These are phyloP conservation scores for Geodia barretti DNA, from an alignment of 37 sponge, comb jelly and placozoan genomes.

Conservation along the genomic window DNA sequence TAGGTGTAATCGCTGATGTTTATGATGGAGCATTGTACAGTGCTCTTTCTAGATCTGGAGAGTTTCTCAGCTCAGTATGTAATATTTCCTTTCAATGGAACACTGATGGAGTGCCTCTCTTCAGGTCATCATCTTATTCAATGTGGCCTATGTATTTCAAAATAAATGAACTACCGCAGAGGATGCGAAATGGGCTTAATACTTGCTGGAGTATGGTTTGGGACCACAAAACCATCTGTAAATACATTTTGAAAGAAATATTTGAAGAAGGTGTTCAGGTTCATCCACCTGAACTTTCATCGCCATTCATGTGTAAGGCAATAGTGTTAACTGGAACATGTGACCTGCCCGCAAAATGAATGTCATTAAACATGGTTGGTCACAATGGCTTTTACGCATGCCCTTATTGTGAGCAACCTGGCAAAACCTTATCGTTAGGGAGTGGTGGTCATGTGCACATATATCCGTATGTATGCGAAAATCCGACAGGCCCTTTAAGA, in stretches of 20 bases:
- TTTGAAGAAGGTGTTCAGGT: background rate
- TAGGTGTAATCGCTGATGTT: background rate
- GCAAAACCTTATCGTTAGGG: background rate
- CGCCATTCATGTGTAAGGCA: background rate
- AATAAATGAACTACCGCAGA: constrained; percentile 14
- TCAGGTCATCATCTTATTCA: constrained; percentile 11
- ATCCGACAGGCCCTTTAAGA: constrained; percentile 15
- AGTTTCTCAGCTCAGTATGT: background rate
- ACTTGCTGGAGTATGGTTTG: constrained; percentile 34
- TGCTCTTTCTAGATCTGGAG: background rate
- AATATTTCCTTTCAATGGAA: constrained; percentile 27
- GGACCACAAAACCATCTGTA: constrained; percentile 12
- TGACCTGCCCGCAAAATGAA: constrained; percentile 26
- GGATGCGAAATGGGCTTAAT: background rate
- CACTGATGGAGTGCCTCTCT: constrained; percentile 35
- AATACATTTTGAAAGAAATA: background rate
- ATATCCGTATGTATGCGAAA: constrained; percentile 12
- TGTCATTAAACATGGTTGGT: constrained; percentile 2
- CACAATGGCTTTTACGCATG: constrained; percentile 30
- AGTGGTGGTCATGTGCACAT: constrained; percentile 5
- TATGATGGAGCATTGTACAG: constrained; percentile 25
- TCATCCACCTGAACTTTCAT: background rate
- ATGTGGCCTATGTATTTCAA: constrained; percentile 28
- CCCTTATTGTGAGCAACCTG: constrained; percentile 18
- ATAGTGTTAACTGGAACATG: constrained; percentile 20